Evolutionary conservation across 2,797 vertebrate genomes (phyloP), one percentile per base, ranked within the genome.

Genomic region (Tachyglossus aculeatus): DNA sequence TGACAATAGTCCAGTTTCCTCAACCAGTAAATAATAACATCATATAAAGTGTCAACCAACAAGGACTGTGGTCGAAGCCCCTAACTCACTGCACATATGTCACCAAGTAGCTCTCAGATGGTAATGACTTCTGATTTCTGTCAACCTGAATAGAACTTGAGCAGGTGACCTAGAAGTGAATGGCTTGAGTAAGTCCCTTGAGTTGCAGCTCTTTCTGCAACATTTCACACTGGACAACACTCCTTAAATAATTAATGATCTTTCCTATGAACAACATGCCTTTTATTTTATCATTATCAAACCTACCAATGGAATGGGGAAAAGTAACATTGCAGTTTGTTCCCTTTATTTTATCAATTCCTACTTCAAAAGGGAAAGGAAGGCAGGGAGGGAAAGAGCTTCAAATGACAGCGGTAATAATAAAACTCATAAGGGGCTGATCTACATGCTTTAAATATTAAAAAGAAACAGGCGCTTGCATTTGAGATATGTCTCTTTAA

Each of bases 191-290:
- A 19, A n/a, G n/a, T 44, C 77, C 83, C 78, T 76, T 73, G 81
- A 57, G 60, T 63, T 78, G 19, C 9, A 71, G 71, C 81, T 58
- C 71, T 71, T 70, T 65, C 25, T 54, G 74, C 85, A 70, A 74
- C 7, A 48, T 74, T 59, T 80, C 75, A 83, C 82, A 83, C 76
- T 68, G 84, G n/a, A 77, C 79, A 86, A 71, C 68, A 81, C 81
- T 76, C 70, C 80, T 77, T 74, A 76, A 50, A 5, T 31, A 8
- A 11, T 18, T 50, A 31, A 16, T 7, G 19, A 29, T 13, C 18
- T n/a, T 39, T 29, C 21, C 10, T 8, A 76, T 81, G 82, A 80
- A 47, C 5, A 24, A 27, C 83, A 78, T 70, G 83, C 81, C 65
- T 84, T 53, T 74, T 72, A 70, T 64, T 50, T 21, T 72, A 74